These are phyloP conservation scores for Vollenhovia emeryi DNA, from an alignment of 1,140 invertebrate genomes.

Conservation along the genomic window DNA sequence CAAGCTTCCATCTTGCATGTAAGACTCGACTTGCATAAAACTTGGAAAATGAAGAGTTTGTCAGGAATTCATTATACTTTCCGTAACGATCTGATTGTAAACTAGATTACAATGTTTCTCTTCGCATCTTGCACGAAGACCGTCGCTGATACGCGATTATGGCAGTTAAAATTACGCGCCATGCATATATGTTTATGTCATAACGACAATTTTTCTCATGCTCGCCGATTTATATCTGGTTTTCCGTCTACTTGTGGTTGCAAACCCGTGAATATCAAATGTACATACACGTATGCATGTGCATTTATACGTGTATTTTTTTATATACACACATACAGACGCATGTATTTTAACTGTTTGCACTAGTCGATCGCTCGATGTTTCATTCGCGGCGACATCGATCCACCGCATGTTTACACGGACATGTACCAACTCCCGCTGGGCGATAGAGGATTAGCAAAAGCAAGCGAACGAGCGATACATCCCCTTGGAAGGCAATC, in stretches of 20 bases:
- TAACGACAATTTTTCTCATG: slow-evolving; percentile 5
- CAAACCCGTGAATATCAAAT: slow-evolving; percentile 14
- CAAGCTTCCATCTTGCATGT: neutral
- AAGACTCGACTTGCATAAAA: neutral
- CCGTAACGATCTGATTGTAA: neutral
- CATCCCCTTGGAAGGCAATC: slow-evolving; percentile 62
- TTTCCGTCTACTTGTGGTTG: slow-evolving; percentile 5
- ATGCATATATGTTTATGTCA: neutral
- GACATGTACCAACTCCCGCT: slow-evolving; percentile 67
- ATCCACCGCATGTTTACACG: slow-evolving; percentile 66
- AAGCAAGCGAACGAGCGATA: slow-evolving; percentile 61
- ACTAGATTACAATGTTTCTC: neutral
- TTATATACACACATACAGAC: neutral
- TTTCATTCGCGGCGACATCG: slow-evolving; percentile 55
- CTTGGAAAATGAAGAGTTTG: neutral
- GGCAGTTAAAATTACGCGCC: neutral
- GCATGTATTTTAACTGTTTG: slow-evolving; percentile 17
- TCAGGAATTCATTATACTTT: neutral
- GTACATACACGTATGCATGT: neutral
- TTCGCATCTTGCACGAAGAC: neutral
- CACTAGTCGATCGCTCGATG: slow-evolving; percentile 39
- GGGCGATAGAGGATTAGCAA: slow-evolving; percentile 67
- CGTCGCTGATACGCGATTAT: neutral
- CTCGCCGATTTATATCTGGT: neutral
- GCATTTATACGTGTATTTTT: neutral